Conservation (phyloP, 2,888 invertebrate species). For the Serrognathus titanus region DNA sequence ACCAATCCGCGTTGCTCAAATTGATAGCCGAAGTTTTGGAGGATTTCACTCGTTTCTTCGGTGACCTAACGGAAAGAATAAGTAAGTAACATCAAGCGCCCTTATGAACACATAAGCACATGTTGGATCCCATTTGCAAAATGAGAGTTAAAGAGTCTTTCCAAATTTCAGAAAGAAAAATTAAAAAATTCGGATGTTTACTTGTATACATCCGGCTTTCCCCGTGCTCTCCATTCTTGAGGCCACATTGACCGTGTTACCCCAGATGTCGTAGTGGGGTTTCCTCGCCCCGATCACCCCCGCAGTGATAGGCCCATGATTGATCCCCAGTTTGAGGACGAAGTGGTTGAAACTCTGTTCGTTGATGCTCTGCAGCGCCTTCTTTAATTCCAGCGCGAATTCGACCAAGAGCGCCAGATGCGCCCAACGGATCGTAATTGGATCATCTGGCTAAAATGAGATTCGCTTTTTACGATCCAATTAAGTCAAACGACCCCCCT, state of each 20-base stretch:
- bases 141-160: too few species aligned
- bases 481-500: too few species aligned
- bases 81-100: neutral
- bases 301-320: conserved; percentile 93
- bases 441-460: conserved; percentile 62
- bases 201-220: conserved; percentile 91
- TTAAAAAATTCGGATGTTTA: conserved; percentile 45
- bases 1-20: conserved; percentile 94
- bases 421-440: conserved; percentile 73
- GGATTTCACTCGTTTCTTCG: conserved; percentile 87
- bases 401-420: conserved; percentile 83
- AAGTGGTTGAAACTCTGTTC: conserved; percentile 96
- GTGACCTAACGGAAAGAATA: conserved; percentile 67
- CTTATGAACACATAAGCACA: too few species aligned
- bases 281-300: conserved; percentile 94
- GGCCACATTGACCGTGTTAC: conserved; percentile 95
- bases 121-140: too few species aligned
- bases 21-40: conserved; percentile 84
- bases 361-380: conserved; percentile 87
- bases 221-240: conserved; percentile 98
- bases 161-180: too few species aligned
- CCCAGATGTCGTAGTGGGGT: conserved; percentile 97
- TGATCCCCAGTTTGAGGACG: conserved; percentile 89
- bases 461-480: neutral
- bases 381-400: conserved; percentile 85